Percentiles rank a stretch among this genome's conserved stretches.
Evolutionary conservation across 2,888 invertebrate genomes (phyloP).

Genomic region (Macropis europaea): DNA sequence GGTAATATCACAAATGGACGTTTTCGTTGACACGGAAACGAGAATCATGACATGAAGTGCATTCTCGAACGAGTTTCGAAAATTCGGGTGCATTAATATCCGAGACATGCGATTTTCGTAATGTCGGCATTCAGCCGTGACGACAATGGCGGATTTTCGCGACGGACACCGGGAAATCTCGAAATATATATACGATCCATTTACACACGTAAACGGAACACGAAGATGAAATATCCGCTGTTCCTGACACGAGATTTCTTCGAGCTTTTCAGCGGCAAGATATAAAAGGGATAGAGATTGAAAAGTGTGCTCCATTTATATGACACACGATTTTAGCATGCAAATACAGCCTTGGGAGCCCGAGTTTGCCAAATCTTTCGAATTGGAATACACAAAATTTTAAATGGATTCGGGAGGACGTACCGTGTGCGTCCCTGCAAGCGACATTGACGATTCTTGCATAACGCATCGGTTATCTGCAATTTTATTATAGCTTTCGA

Average conservation of each 20-base stretch:
- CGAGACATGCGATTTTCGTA: no score
- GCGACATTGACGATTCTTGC: neutral
- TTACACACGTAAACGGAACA: constrained; percentile 28
- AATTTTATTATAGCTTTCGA: neutral
- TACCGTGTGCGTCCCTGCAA: no score
- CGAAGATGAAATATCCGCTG: constrained; percentile 44
- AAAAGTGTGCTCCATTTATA: constrained; percentile 51
- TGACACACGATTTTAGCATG: constrained; percentile 26
- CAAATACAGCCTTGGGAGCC: constrained; percentile 9
- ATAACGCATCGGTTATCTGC: neutral
- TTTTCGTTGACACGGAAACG: no score
- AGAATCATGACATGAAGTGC: no score
- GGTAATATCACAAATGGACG: no score
- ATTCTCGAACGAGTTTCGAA: no score
- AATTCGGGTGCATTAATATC: no score
- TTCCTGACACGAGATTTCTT: constrained; percentile 35
- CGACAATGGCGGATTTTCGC: neutral
- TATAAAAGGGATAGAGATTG: constrained; percentile 48
- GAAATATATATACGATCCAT: constrained; percentile 31
- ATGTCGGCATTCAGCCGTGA: neutral
- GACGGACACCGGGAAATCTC: neutral
- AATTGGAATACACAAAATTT: constrained; percentile 16
- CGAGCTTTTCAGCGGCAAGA: constrained; percentile 29
- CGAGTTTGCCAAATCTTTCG: constrained; percentile 19
- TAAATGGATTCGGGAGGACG: constrained; percentile 13